Conservation (phyloP, 2,113 vertebrate species). For the Chionis minor region DNA sequence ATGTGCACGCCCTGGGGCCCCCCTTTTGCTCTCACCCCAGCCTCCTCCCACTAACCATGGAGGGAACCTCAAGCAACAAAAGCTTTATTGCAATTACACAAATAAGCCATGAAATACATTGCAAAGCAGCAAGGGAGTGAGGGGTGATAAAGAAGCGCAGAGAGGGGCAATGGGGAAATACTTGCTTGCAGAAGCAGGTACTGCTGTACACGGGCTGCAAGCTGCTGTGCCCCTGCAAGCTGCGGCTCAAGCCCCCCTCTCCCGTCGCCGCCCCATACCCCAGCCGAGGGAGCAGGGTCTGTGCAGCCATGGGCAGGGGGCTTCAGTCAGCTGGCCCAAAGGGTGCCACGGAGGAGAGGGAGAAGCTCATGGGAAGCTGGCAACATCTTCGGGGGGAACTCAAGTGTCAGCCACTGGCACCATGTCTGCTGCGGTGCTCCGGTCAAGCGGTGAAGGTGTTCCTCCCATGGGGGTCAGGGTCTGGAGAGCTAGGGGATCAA, state of each 20-base stretch:
- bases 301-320: neutral
- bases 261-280: rapidly evolving
- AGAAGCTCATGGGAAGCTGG: neutral
- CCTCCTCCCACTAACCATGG: neutral
- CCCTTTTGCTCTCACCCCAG: neutral
- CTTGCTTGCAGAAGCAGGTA: neutral
- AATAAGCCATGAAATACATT: neutral
- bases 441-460: conserved; percentile 41
- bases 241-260: neutral
- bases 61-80: neutral
- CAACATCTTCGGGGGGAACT: neutral
- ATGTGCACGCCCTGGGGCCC: neutral
- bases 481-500: conserved; percentile 55
- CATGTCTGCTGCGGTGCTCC: neutral
- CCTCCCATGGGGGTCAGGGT: conserved; percentile 48
- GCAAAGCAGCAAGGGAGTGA: neutral
- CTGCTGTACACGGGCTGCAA: neutral
- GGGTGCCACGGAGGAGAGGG: neutral
- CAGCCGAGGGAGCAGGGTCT: neutral
- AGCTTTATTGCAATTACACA: conserved; percentile 48
- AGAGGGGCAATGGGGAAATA: neutral
- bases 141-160: neutral
- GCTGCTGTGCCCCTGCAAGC: neutral
- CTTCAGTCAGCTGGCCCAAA: rapidly evolving
- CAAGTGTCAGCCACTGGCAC: neutral